phyloP scores from a whole-genome alignment of 2,797 vertebrate genomes.

The Sciurus carolinensis region DNA sequence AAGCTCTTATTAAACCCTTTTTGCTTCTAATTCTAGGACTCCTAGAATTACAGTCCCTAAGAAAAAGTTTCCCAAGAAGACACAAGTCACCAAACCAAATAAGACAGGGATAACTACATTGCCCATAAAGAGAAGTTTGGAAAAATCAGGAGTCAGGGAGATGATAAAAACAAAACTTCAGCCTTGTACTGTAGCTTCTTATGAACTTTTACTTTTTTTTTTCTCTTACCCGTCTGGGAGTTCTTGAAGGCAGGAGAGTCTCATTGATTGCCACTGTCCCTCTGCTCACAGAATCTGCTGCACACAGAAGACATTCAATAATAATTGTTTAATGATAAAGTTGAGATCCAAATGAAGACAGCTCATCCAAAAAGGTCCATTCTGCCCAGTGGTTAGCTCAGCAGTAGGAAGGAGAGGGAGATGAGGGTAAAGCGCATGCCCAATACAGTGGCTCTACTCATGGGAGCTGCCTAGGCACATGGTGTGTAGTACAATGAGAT shows the following conservation, averaged over 20 bases:
- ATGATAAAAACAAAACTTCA: not conserved
- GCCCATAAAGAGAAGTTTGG: not conserved
- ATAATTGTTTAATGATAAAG: constrained; percentile 40
- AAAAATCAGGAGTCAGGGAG: not conserved
- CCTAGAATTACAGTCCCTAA: not conserved
- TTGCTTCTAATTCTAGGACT: not conserved
- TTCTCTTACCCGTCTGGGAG: not conserved
- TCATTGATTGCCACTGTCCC: not conserved
- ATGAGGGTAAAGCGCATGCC: not conserved
- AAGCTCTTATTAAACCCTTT: not conserved
- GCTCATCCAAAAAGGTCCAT: constrained; percentile 17
- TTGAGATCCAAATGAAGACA: constrained; percentile 58
- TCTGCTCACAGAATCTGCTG: not conserved
- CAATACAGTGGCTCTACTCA: not conserved
- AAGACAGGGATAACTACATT: not conserved
- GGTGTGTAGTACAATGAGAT: not conserved
- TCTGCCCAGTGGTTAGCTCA: not conserved
- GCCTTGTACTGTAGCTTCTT: not conserved
- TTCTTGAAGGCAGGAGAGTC: not conserved
- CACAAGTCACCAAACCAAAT: not conserved
- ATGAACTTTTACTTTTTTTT: not conserved
- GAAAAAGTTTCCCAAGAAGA: not conserved
- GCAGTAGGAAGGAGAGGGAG: constrained; percentile 18
- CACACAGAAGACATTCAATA: constrained; percentile 31
- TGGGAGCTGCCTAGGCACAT: not conserved